Base-by-base conservation (phyloP, 1,140 invertebrate genomes). In the Eumaeus atala region DNA sequence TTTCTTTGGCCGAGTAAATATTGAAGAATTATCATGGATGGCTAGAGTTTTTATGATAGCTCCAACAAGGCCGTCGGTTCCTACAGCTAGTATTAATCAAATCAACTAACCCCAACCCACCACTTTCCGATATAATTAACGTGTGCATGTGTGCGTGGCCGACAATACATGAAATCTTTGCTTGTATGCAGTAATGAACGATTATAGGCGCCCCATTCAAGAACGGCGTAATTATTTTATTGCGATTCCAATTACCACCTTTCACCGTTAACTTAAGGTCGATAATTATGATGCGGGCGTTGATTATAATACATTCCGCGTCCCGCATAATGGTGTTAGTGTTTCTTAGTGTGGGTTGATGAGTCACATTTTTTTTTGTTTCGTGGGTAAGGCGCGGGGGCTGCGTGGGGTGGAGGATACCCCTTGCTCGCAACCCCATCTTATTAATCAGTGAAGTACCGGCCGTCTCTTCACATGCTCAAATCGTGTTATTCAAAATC, bases 321-420 rank as follows among this genome's bases (percentile, higher is more conserved):
- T 63, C 61, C 57, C 54, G 54, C 44, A 55, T 37, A 56, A 62
- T 54, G 59, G 67, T 80, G 72, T 72, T 64, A 66, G 74, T 74
- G 70, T 69, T 72, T 79, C 66, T 77, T 76, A 51, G 77, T 86
- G 78, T 84, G 79, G 63, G 83, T 87, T 87, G 84, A 87, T 87
- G 84, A 87, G 84, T 87, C 84, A 87, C 79, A 83, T 87, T 87
- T 86, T 83, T 28, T 86, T 87, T 84, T 84, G 79, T 87, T 83
- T 84, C 74, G 84, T 83, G 84, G 79, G 84, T 84, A 83, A 82
- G 78, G 79, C 75, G 78, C 71, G 65, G 71, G 81, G 84, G 77
- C 42, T 60, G 72, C 74, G 77, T 82, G 77, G 83, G 77, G 80
- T 81, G 78, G 72, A 38, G 57, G 63, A 49, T 77, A 78, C 76